Evolutionary conservation across 2,888 invertebrate genomes (phyloP).

Genomic region (Anorthoa munda): DNA sequence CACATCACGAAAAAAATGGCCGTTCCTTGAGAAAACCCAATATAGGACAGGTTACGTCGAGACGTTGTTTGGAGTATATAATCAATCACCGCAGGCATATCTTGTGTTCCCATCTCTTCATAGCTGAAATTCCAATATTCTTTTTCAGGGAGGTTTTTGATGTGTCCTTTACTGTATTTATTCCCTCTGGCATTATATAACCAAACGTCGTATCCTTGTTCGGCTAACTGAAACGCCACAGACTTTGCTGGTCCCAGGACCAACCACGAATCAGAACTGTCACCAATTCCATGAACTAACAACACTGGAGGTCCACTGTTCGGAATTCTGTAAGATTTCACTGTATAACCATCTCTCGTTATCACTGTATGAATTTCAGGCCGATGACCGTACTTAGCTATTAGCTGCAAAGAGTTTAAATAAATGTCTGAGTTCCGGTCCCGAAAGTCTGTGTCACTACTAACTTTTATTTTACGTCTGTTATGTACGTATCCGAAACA

Average conservation of each 20-base stretch:
- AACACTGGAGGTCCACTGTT: constrained; percentile 81
- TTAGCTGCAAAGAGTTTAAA: constrained; percentile 80
- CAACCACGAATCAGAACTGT: constrained; percentile 86
- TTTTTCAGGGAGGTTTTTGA: constrained; percentile 72
- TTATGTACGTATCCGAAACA: constrained; percentile 69
- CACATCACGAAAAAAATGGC: constrained; percentile 84
- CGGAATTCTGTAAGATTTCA: constrained; percentile 80
- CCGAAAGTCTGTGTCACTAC: constrained; percentile 58
- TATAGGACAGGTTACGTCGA: constrained; percentile 77
- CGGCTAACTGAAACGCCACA: constrained; percentile 79
- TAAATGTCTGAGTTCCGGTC: constrained; percentile 75
- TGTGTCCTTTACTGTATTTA: constrained; percentile 82
- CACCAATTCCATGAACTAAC: constrained; percentile 84
- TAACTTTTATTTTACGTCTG: constrained; percentile 56
- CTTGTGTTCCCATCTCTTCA: constrained; percentile 85
- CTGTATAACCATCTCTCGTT: constrained; percentile 82
- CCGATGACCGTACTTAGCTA: constrained; percentile 77
- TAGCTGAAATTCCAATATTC: constrained; percentile 85
- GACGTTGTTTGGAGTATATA: constrained; percentile 77
- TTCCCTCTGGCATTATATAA: constrained; percentile 85
- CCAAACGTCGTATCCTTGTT: constrained; percentile 85
- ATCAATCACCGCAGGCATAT: constrained; percentile 83
- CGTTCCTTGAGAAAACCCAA: constrained; percentile 87
- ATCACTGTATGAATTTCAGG: constrained; percentile 78
- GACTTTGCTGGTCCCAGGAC: constrained; percentile 81